Evolutionary conservation across 1,140 invertebrate species (phyloP).

Genomic region (Palaemon carinicauda): DNA sequence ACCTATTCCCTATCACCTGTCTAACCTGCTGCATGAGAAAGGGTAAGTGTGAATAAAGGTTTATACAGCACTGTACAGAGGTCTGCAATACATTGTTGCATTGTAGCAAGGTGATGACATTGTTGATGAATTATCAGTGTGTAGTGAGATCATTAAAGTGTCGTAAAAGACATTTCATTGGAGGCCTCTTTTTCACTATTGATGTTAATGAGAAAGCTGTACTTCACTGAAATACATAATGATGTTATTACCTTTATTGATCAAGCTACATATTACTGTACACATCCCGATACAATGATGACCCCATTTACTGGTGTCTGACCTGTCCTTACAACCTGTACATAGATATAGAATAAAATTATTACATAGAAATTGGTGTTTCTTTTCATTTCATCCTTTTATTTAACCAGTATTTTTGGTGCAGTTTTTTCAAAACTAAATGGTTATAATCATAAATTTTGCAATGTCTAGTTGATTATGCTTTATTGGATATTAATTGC

Average conservation of each 20-base stretch:
- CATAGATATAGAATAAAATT: slow-evolving; percentile 51
- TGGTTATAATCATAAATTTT: no score
- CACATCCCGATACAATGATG: slow-evolving; percentile 51
- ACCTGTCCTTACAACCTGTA: slow-evolving; percentile 56
- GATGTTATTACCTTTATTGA: slow-evolving; percentile 20
- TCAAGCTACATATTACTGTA: slow-evolving; percentile 38
- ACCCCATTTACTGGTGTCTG: slow-evolving; percentile 51
- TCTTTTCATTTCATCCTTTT: not conserved
- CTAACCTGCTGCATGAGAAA: slow-evolving; percentile 28
- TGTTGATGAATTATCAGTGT: slow-evolving; percentile 32
- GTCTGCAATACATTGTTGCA: slow-evolving; percentile 1
- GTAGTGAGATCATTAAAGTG: slow-evolving; percentile 28
- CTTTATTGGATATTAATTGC: no score
- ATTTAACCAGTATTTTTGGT: not conserved
- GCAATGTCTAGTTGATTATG: no score
- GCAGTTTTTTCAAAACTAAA: not conserved
- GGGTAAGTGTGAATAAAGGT: slow-evolving; percentile 33
- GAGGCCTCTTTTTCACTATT: slow-evolving; percentile 27
- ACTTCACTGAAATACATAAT: slow-evolving; percentile 40
- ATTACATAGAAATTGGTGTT: slow-evolving; percentile 27
- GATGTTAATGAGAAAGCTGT: slow-evolving; percentile 17
- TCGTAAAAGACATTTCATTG: slow-evolving; percentile 22
- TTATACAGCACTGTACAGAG: slow-evolving; percentile 7
- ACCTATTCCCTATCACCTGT: slow-evolving; percentile 19
- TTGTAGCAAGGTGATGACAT: slow-evolving; percentile 35